Percentiles rank a stretch among this genome's conserved stretches.
phyloP scores from a whole-genome alignment of 2,888 invertebrate species.

The Dryobota labecula region DNA sequence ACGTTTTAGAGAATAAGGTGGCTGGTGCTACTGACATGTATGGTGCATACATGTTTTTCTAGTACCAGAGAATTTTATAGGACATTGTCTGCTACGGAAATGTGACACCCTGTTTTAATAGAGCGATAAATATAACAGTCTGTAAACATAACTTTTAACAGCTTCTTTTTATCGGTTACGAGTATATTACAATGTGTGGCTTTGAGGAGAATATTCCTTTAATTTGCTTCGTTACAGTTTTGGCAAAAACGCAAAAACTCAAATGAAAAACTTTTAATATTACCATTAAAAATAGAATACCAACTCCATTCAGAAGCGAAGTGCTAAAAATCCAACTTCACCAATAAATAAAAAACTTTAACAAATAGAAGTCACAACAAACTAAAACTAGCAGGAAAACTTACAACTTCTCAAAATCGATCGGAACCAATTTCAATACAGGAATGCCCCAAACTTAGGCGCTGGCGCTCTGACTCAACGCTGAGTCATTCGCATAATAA shows the following conservation, averaged over 20 bases:
- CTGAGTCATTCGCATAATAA: conserved; percentile 64
- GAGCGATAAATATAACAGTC: conserved; percentile 14
- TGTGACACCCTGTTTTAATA: conserved; percentile 24
- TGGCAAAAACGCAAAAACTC: neutral
- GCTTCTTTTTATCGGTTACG: conserved; percentile 9
- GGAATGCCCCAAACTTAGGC: conserved; percentile 61
- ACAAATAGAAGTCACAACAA: conserved; percentile 11
- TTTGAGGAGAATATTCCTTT: neutral
- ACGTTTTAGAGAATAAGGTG: conserved; percentile 3
- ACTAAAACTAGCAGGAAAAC: conserved; percentile 32
- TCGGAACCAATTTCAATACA: conserved; percentile 44
- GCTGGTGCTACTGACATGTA: neutral
- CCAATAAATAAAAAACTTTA: conserved; percentile 23
- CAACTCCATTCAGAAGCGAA: neutral
- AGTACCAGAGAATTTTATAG: neutral
- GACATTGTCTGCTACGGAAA: neutral
- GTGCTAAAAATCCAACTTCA: neutral
- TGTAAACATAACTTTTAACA: neutral
- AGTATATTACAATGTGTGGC: neutral
- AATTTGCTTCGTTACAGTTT: neutral
- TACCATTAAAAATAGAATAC: conserved; percentile 1
- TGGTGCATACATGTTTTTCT: neutral
- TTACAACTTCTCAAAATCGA: conserved; percentile 27
- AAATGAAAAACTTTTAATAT: neutral
- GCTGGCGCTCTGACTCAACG: conserved; percentile 58